Evolutionary conservation across 2,797 vertebrate genomes (phyloP).

Genomic region (Platyrinchus mystaceus): DNA sequence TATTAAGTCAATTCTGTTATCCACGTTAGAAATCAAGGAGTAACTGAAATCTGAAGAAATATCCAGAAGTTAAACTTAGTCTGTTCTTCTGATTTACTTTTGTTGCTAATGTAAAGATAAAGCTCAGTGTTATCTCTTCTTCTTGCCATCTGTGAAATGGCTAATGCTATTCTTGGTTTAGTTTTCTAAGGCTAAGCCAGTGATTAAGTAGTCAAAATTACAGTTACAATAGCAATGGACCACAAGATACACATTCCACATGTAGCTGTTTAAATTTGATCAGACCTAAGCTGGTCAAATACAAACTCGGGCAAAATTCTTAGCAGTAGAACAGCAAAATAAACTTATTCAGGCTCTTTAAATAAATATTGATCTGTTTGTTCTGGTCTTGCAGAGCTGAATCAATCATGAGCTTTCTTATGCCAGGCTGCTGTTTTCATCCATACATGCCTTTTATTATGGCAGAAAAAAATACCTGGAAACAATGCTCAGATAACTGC

Average conservation of each 20-base stretch:
- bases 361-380: slow-evolving; percentile 53
- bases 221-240: background rate
- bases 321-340: background rate
- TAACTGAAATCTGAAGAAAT: background rate
- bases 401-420: slow-evolving; percentile 8
- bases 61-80: background rate
- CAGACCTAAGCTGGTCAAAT: background rate
- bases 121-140: background rate
- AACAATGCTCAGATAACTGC: background rate
- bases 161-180: background rate
- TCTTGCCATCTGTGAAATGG: background rate
- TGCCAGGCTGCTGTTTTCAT: background rate
- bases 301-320: background rate
- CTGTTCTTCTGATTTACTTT: background rate
- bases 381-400: background rate
- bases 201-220: background rate
- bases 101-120: background rate
- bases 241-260: background rate
- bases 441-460: background rate
- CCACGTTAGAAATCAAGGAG: background rate
- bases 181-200: background rate
- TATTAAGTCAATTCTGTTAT: background rate
- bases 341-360: slow-evolving; percentile 9
- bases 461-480: background rate
- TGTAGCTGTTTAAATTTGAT: background rate